Evolutionary conservation across 2,113 vertebrate genomes (phyloP), one percentile per base, ranked within the genome.

Genomic region (Zootoca vivipara): DNA sequence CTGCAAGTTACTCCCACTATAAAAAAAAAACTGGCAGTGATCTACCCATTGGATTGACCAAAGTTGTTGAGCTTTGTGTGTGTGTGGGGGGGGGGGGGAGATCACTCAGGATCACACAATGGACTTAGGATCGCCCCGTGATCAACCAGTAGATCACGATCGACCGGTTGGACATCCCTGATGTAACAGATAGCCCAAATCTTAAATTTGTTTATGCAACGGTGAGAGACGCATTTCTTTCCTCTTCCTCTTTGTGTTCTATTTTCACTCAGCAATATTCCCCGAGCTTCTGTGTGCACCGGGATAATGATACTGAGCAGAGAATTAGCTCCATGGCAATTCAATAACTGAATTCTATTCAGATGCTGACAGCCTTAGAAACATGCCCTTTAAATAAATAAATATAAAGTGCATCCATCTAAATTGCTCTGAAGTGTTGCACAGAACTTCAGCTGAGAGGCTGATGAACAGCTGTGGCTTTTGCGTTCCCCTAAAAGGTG

Each of bases 381-480:
- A 58, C 2, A 38, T 26, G 64, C 78, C 38, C 75, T 28, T 86
- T 40, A 70, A 79, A 78, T 67, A 72, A 78, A 70, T 46, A 46
- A 46, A 46, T 46, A n/a, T 8, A 9, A 83, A 81, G 74, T 89
- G 2, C 65, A 82, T 22, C 85, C 5, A 72, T 82, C 86, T 90
- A 26, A 89, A 86, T 87, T 88, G 28, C 70, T 77, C 72, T 1
- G 1, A 46, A 30, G 77, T 0, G 4, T 13, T 73, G 56, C 4
- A 84, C 78, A 92, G 65, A 40, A 73, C 40, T 89, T 92, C 86
- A 91, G 79, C 82, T 74, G 40, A 5, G 33, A 30, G 35, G 33
- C 42, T 64, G 78, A 93, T 64, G 78, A 93, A 89, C 74, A 0
- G 0, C 46, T 65, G 40, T 78, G 64, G 92, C 78, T 89, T 33